Base-by-base conservation (phyloP, 2,888 invertebrate species). In the Conchocele bisecta region DNA sequence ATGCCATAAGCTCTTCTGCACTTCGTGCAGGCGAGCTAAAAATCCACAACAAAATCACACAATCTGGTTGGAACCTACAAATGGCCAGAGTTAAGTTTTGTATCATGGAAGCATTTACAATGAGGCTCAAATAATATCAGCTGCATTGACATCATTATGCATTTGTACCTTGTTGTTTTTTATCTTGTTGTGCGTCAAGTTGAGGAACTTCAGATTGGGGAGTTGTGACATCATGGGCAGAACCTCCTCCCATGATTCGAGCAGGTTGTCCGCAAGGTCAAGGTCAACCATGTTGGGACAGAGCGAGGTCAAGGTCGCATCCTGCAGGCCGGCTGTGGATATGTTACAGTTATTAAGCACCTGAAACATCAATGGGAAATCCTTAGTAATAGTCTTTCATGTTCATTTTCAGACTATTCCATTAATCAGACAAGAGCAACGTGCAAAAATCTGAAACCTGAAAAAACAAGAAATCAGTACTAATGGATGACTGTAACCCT, bases 251-350 rank as follows among this genome's bases (percentile, higher is more conserved):
- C 96, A 96, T 80, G 93, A 94, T 75, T 92, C 93, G 76, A 97
- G 92, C 82, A 96, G 92, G 92, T 96, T 97, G 83, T 93, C 93
- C 0, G 96, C 95, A 17, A 97, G 91, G 90, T 96, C 96, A 58
- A 97, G 89, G 83, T 94, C 94, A 50, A 93, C 92, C 17, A 95
- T 93, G 87, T 94, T 93, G 0, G 96, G 95, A 76, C 88, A 88
- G 15, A 88, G 56, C 11, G 81, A 75, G 20, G 28, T 59, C 33
- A 88, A 69, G 3, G 83, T 85, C 7, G 61, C 71, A 1, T 61
- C 41, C 28, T 86, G 84, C 24, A 87, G 44, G 6, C 86, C 88
- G 17, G 86, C 85, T 29, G 65, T 60, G 13, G 76, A 69, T 13
- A 88, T 79, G 17, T 57, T 56, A 66, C 73, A 61, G 26, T 82